Percentiles rank a stretch among this genome's conserved stretches.
Conservation (phyloP, 2,797 vertebrate genomes). For the Podarcis siculus region DNA sequence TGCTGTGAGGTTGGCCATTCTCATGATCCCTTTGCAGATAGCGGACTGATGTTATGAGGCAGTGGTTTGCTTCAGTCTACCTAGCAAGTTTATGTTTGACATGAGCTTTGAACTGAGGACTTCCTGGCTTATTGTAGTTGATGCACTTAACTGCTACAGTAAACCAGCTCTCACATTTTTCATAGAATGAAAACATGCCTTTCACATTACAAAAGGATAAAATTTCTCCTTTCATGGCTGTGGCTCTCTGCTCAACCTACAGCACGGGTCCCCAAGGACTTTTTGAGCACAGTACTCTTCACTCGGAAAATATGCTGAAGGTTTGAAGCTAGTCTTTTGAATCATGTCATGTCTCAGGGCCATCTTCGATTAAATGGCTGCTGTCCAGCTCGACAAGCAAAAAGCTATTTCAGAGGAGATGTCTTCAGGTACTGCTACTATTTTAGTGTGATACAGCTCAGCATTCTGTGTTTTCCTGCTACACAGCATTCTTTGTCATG, state of each 20-base stretch:
- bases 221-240: not conserved
- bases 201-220: not conserved
- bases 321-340: not conserved
- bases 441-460: not conserved
- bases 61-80: not conserved
- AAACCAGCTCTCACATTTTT: not conserved
- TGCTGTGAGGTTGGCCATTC: not conserved
- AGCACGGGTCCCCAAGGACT: not conserved
- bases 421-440: not conserved
- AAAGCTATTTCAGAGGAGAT: not conserved
- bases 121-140: not conserved
- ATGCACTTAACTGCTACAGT: not conserved
- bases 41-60: not conserved
- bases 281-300: not conserved
- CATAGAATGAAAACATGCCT: not conserved
- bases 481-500: not conserved
- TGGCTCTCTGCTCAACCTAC: not conserved
- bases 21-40: not conserved
- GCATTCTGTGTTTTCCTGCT: not conserved
- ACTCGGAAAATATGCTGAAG: not conserved
- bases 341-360: not conserved
- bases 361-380: not conserved
- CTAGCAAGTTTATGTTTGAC: not conserved
- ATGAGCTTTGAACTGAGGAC: not conserved
- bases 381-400: not conserved